Base-by-base conservation (phyloP, 2,797 vertebrate genomes). In the Alcedo quadribrachys region DNA sequence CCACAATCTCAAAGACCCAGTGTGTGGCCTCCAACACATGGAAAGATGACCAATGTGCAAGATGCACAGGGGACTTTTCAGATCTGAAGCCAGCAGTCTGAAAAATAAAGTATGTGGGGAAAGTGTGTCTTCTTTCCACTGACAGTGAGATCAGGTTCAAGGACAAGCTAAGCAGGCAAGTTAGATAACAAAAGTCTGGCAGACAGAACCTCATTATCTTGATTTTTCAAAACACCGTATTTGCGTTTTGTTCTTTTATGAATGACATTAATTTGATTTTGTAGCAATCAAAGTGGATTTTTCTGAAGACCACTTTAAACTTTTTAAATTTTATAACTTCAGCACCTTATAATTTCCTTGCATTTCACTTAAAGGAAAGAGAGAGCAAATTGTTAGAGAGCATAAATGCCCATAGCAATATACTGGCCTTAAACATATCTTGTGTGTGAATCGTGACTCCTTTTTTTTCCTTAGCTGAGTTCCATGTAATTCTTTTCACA, bases 11-110 rank as follows among this genome's bases (percentile, higher is more conserved):
- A 93, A 94, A 92, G 86, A 87, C 91, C 92, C 80, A 93, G 79
- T 96, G 93, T 96, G 94, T 93, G 89, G 95, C 93, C 93, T 90
- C 88, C 66, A 92, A 66, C 94, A 94, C 90, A 94, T 94, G 93
- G 92, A 94, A 95, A 96, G 92, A 93, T 87, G 92, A 96, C 95
- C 91, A 91, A n/a, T 78, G 65, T 90, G 91, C 40, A 75, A 80
- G 83, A 91, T 15, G 14, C 94, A 82, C 85, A 85, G 46, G 93
- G 93, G 94, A 93, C 75, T 93, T 92, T 85, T 87, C 68, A 88
- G 71, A 91, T 92, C 65, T 65, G 60, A 92, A 91, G 90, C 88
- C 85, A 96, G 45, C 46, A 87, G 86, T 75, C 75, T 96, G 93
- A 92, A 95, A 96, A 95, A 95, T 93, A 91, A 90, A 65, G 42